Percentiles rank a stretch among this genome's conserved stretches.
phyloP scores from a whole-genome alignment of 2,888 invertebrate genomes.

The Dolichomitus sp. region DNA sequence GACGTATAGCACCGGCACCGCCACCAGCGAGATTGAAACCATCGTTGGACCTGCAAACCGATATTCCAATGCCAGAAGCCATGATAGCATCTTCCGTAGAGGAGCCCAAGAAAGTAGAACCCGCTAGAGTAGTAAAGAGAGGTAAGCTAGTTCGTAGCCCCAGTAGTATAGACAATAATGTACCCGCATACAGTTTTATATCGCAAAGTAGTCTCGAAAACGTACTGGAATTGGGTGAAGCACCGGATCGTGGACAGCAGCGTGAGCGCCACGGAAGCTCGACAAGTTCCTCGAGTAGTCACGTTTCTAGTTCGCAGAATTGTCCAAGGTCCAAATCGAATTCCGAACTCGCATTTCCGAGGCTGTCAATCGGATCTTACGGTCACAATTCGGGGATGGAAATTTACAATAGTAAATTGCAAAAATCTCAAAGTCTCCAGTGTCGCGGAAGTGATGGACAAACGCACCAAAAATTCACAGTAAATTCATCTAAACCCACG shows the following conservation, averaged over 20 bases:
- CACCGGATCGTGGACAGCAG: conserved; percentile 25
- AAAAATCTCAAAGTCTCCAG: conserved; percentile 25
- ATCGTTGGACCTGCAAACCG: background rate
- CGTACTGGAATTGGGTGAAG: conserved; percentile 67
- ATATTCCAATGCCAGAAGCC: conserved; percentile 7
- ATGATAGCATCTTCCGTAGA: conserved; percentile 42
- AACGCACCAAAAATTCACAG: background rate
- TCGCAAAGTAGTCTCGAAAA: conserved; percentile 74
- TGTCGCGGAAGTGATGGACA: background rate
- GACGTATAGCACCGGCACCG: conserved; percentile 17
- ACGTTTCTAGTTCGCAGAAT: conserved; percentile 5
- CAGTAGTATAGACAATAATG: conserved; percentile 72
- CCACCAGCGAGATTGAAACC: conserved; percentile 41
- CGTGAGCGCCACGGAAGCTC: background rate
- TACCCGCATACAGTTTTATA: conserved; percentile 76
- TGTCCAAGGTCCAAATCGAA: conserved; percentile 25
- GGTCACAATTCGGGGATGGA: background rate
- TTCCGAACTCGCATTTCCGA: conserved; percentile 10
- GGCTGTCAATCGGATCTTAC: conserved; percentile 10
- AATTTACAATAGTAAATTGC: conserved; percentile 24
- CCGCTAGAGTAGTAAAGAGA: conserved; percentile 80
- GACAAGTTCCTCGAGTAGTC: conserved; percentile 13
- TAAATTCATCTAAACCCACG: conserved; percentile 1
- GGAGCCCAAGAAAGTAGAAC: conserved; percentile 72
- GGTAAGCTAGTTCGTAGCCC: conserved; percentile 83